A percentile compares a stretch with the other conserved stretches of the same genome.
phyloP scores from a whole-genome alignment of 2,888 invertebrate species.

The Aleiodes alternator region DNA sequence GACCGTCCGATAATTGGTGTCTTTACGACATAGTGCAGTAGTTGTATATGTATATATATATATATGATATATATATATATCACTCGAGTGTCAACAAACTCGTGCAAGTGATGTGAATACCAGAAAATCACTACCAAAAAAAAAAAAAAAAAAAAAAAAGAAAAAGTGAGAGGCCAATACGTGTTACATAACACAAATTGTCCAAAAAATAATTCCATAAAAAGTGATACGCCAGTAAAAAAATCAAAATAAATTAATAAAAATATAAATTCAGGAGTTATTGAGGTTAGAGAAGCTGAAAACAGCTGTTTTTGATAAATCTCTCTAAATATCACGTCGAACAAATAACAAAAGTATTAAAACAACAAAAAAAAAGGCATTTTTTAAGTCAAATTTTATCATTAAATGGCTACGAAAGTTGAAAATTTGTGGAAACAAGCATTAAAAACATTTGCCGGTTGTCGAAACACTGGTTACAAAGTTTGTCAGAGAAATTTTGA shows the following conservation, averaged over 20 bases:
- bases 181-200: background rate
- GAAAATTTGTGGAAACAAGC: slow-evolving; percentile 84
- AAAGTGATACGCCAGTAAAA: background rate
- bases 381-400: background rate
- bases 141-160: no score
- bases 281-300: background rate
- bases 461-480: slow-evolving; percentile 77
- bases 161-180: background rate
- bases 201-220: background rate
- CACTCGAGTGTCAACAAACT: slow-evolving; percentile 15
- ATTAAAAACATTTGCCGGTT: slow-evolving; percentile 82
- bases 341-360: no score
- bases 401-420: slow-evolving; percentile 78
- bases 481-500: slow-evolving; percentile 82
- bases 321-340: background rate
- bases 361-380: background rate
- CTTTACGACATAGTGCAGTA: no score
- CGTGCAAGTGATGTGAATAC: background rate
- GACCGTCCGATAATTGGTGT: no score
- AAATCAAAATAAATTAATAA: background rate
- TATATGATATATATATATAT: no score
- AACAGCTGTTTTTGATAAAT: background rate
- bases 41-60: no score
- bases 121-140: slow-evolving; percentile 1
- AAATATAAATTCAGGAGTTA: background rate